Conservation (phyloP, 2,113 vertebrate species). For the Mastomys coucha region DNA sequence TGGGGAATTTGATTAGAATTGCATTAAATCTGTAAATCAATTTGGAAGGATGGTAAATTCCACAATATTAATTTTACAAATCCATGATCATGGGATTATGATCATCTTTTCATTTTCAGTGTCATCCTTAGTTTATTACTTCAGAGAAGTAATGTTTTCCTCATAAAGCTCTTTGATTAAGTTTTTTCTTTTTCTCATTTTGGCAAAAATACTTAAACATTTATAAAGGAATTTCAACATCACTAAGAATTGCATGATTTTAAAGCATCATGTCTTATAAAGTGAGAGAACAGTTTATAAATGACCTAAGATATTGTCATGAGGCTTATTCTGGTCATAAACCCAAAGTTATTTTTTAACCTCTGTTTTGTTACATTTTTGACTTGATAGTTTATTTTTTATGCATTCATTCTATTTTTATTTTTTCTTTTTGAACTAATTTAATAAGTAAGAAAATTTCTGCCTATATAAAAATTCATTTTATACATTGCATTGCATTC, state of each 20-base stretch:
- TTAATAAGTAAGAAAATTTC: too few relatives aligned
- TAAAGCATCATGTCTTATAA: conserved; percentile 82
- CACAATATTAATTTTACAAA: not conserved
- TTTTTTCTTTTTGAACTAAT: too few relatives aligned
- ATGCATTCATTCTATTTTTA: not conserved
- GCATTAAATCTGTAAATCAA: not conserved
- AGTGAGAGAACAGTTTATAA: conserved; percentile 80
- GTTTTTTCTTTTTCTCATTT: conserved; percentile 62
- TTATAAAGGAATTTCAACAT: conserved; percentile 81
- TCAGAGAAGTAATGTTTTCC: not conserved
- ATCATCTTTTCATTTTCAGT: not conserved
- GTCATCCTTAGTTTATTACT: not conserved
- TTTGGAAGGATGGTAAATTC: not conserved
- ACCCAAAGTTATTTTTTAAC: conserved; percentile 72
- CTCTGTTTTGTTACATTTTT: conserved; percentile 46
- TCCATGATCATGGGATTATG: not conserved
- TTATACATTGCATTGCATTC: too few relatives aligned
- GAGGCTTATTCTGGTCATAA: conserved; percentile 72
- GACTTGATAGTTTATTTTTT: conserved; percentile 72
- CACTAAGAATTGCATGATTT: conserved; percentile 77
- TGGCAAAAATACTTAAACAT: conserved; percentile 80
- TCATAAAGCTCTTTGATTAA: not conserved
- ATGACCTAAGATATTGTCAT: conserved; percentile 64
- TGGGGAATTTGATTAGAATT: not conserved
- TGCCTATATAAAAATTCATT: too few relatives aligned